phyloP scores from a whole-genome alignment of 1,140 invertebrate genomes.

The Zeugodacus cucurbitae region DNA sequence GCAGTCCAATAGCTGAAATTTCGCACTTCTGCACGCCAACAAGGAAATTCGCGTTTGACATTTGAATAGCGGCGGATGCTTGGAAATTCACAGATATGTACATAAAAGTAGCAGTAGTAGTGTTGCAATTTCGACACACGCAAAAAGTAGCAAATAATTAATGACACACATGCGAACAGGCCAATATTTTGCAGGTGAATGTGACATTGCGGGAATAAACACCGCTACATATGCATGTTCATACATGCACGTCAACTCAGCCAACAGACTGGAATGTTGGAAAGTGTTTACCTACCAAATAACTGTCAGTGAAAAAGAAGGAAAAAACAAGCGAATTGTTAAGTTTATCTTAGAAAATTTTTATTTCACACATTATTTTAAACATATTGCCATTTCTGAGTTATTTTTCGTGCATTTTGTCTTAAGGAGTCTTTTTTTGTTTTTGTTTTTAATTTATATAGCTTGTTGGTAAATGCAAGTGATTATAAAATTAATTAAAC shows the following conservation, averaged over 20 bases:
- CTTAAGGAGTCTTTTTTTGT: background rate
- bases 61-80: background rate
- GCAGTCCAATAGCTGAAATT: background rate
- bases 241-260: no score
- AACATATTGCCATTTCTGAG: background rate
- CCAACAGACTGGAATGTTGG: background rate
- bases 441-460: background rate
- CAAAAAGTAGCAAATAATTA: background rate
- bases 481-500: background rate
- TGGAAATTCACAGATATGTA: background rate
- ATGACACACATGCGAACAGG: background rate
- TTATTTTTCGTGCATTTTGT: background rate
- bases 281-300: background rate
- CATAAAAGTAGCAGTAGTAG: background rate
- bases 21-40: background rate
- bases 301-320: background rate
- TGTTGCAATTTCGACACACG: background rate
- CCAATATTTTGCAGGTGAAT: background rate
- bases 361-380: background rate
- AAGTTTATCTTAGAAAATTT: slow-evolving; percentile 1
- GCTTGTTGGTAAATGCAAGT: background rate
- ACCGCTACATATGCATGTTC: background rate
- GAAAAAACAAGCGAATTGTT: background rate
- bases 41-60: background rate
- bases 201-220: background rate